Evolutionary conservation across 2,797 vertebrate genomes (phyloP), one percentile per base, ranked within the genome.

Genomic region (Sebastolobus alascanus): DNA sequence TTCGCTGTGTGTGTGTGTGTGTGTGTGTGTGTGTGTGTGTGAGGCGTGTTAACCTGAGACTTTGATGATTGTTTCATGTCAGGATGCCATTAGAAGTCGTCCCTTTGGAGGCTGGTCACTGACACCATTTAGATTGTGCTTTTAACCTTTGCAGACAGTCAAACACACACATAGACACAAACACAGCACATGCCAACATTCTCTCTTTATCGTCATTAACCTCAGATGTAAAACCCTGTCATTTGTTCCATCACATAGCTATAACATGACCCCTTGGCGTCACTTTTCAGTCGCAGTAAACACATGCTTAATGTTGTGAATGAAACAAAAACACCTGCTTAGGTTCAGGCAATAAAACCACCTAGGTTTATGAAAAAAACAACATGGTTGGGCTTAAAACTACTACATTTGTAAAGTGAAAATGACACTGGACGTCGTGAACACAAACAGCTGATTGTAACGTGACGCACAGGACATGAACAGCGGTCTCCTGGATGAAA

Each of bases 41-140:
- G 38, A 65, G 38, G 9, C 0, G 1, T n/a, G 22, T 54, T 65
- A 78, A 78, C 60, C 35, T 56, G 20, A 64, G 43, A 66, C 54
- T 69, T 38, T 11, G 46, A 72, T 68, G 37, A 75, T 54, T 71
- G 70, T 73, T 68, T 69, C 20, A 69, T 75, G 80, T 77, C 63
- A 82, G 33, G 25, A 60, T 68, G 69, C 27, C 35, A 52, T 54
- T 20, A 37, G 35, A 75, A 82, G 65, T 73, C 25, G 1, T n/a
- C 73, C 54, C 43, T 77, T 82, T 31, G 11, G 63, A 75, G 68
- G 56, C 52, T 11, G 67, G 20, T 37, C 60, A 67, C 67, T 68
- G 81, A 79, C 68, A 83, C 35, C 52, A 37, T 75, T 84, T 73
- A 79, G 35, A 81, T 75, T 71, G 68, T 63, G 65, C 63, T 59